Percentiles rank a stretch among this genome's conserved stretches.
These are phyloP conservation scores for Galago senegalensis DNA, from an alignment of 2,797 vertebrate genomes.

Conservation along the genomic window DNA sequence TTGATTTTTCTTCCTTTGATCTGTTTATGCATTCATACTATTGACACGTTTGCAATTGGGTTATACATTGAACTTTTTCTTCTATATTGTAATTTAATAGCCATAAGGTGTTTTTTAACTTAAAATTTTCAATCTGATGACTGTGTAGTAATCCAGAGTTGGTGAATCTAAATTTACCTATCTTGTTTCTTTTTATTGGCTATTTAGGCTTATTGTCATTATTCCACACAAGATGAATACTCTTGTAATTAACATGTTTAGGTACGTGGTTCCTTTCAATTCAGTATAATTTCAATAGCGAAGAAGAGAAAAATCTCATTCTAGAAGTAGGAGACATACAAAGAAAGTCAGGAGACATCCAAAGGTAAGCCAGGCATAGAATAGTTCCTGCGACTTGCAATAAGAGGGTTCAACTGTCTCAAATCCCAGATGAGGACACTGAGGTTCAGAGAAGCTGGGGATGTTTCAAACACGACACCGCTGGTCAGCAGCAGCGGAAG, in stretches of 20 bases:
- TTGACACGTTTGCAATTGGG: not conserved
- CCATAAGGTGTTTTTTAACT: not conserved
- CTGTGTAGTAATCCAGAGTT: not conserved
- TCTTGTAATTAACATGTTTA: not conserved
- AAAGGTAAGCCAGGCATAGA: not conserved
- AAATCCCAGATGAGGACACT: not conserved
- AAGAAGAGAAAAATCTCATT: conserved; percentile 7
- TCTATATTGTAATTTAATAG: not conserved
- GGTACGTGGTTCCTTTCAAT: not conserved
- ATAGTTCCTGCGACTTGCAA: not conserved
- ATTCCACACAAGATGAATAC: not conserved
- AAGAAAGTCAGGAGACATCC: not conserved
- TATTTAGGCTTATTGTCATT: not conserved
- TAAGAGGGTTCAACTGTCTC: not conserved
- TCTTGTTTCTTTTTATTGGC: not conserved
- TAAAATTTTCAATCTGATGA: conserved; percentile 34
- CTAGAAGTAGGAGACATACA: not conserved
- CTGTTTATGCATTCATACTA: not conserved
- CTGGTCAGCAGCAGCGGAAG: not conserved
- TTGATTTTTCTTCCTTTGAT: not conserved
- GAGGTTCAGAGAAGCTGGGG: not conserved
- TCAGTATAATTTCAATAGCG: not conserved
- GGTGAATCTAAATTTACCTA: not conserved
- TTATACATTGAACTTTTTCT: not conserved
- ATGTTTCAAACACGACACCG: not conserved